A percentile compares a stretch with the other conserved stretches of the same genome.
These are phyloP conservation scores for Alviniconcha marisindica DNA, from an alignment of 1,140 invertebrate genomes.

Conservation along the genomic window DNA sequence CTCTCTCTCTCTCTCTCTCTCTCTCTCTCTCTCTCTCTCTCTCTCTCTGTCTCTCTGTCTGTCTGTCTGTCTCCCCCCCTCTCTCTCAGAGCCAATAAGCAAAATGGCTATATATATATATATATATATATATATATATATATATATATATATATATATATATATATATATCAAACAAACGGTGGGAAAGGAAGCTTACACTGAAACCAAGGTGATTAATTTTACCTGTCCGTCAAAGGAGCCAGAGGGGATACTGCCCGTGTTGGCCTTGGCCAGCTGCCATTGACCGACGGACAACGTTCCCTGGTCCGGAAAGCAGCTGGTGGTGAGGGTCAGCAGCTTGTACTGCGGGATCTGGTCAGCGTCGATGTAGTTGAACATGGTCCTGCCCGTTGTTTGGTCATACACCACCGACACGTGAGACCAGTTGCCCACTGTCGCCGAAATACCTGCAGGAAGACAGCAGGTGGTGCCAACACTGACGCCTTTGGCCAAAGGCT, in stretches of 20 bases:
- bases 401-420: slow-evolving; percentile 14
- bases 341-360: not conserved
- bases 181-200: no score
- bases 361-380: not conserved
- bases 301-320: not conserved
- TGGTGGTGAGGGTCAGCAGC: not conserved
- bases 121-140: no score
- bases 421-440: not conserved
- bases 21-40: slow-evolving; percentile 1
- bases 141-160: no score
- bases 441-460: not conserved
- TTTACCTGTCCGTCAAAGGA: not conserved
- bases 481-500: no score
- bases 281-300: slow-evolving; percentile 3
- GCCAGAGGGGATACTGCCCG: not conserved
- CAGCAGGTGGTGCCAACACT: no score
- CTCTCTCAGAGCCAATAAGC: no score
- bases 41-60: not conserved
- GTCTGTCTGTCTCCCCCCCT: no score
- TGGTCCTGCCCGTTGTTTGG: not conserved
- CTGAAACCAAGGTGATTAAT: no score
- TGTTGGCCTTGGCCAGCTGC: not conserved
- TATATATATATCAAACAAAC: no score
- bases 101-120: no score
- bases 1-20: not conserved